Conservation (phyloP, 2,113 vertebrate species). For the Ciconia stormi region DNA sequence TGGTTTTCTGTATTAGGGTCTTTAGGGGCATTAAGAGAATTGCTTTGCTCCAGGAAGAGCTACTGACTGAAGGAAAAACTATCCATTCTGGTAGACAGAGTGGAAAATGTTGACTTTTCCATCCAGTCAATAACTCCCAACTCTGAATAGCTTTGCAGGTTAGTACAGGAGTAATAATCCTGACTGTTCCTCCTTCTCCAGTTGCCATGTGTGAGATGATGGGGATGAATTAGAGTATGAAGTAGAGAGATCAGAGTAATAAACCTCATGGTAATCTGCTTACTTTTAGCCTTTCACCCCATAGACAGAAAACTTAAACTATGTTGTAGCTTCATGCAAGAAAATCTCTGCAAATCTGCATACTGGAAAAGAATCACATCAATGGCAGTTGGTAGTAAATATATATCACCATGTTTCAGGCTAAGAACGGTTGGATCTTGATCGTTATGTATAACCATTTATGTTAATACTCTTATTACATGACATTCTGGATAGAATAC, state of each 20-base stretch:
- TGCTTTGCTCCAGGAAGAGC: not conserved
- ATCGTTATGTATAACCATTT: not conserved
- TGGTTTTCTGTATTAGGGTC: not conserved
- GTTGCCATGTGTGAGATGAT: not conserved
- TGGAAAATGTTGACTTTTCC: not conserved
- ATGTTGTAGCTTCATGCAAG: not conserved
- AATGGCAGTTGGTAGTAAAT: not conserved
- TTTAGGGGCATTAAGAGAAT: not conserved
- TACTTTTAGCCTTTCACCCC: not conserved
- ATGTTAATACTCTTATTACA: not conserved
- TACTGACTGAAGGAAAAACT: not conserved
- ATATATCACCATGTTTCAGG: not conserved
- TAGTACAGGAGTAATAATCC: not conserved
- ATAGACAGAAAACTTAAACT: not conserved
- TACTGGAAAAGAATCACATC: not conserved
- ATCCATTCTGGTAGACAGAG: not conserved
- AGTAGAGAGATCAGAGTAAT: not conserved
- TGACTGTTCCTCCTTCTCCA: not conserved
- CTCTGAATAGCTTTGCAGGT: not conserved
- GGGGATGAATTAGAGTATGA: not conserved
- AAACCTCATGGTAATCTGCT: not conserved
- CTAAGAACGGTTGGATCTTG: not conserved
- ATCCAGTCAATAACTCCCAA: not conserved
- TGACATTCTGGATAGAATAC: not conserved
- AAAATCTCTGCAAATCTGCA: not conserved